A percentile compares a stretch with the other conserved stretches of the same genome.
These are phyloP conservation scores for Nerophis lumbriciformis DNA, from an alignment of 2,113 vertebrate species.

Conservation along the genomic window DNA sequence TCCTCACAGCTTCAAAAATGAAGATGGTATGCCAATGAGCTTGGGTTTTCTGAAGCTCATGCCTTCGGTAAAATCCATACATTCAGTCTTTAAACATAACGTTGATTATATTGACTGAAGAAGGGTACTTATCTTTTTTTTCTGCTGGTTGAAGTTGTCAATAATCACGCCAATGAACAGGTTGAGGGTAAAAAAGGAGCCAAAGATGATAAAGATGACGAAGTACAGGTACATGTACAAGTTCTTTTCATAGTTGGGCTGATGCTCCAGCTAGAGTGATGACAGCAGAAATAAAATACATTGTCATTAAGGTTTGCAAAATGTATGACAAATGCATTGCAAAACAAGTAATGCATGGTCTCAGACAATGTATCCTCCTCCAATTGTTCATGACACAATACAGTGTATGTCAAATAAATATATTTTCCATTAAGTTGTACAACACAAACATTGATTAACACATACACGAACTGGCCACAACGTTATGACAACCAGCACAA, in stretches of 20 bases:
- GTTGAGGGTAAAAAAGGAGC: constrained; percentile 97
- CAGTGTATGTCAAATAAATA: too few relatives aligned
- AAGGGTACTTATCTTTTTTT: constrained; percentile 96
- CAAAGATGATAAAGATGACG: constrained; percentile 96
- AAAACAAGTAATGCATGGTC: not conserved
- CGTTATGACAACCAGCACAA: too few relatives aligned
- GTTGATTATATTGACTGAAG: not conserved
- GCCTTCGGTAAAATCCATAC: not conserved
- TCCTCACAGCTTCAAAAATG: too few relatives aligned
- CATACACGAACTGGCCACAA: too few relatives aligned
- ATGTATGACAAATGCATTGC: not conserved
- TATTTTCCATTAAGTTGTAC: too few relatives aligned
- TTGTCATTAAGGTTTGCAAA: not conserved
- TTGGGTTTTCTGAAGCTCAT: too few relatives aligned
- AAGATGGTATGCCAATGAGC: too few relatives aligned
- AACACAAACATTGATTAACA: too few relatives aligned
- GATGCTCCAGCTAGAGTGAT: constrained; percentile 67
- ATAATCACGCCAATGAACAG: constrained; percentile 99
- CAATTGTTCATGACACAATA: too few relatives aligned
- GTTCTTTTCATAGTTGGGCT: constrained; percentile 85
- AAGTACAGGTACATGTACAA: constrained; percentile 97
- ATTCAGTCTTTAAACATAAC: not conserved
- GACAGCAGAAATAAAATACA: not conserved
- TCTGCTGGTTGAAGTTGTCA: constrained; percentile 99
- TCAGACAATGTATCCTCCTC: too few relatives aligned